Base-by-base conservation (phyloP, 2,797 vertebrate genomes). In the Periparus ater region DNA sequence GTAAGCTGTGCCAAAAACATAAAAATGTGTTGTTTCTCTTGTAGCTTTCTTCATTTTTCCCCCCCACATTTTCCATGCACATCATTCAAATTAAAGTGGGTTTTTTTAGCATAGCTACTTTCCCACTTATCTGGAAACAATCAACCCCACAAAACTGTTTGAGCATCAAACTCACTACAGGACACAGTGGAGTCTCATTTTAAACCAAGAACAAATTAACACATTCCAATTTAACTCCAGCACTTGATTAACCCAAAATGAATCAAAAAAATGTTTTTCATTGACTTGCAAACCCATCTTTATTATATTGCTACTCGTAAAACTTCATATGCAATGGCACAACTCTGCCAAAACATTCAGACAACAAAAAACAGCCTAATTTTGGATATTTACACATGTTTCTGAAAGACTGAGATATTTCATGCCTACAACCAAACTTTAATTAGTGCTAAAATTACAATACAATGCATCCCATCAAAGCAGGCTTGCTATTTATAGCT, bases 401-500 rank as follows among this genome's bases (percentile, higher is more conserved):
- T 62, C 82, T 93, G 68, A 95, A 96, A 93, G 63, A 80, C 68
- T 60, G 74, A 91, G 71, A 61, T 78, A 85, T 81, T 95, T 89
- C 42, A 71, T 89, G 89, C 85, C 91, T 83, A 92, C 62, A 85
- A 94, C 83, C 48, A 82, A 90, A 87, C 50, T 93, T 95, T 91
- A 96, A 96, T 95, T 95, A 96, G 74, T 77, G 53, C 42, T 95
- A 88, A 85, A 92, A 95, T 89, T 89, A 68, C 42, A 89, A 70
- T 53, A 84, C 66, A 95, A 81, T 85, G 34, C 40, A 34, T 51
- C 65, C 45, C 60, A 87, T 85, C 83, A 91, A 96, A 93, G 53
- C 9, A 82, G 9, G 61, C 34, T 26, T 54, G 63, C 17, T 88
- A 90, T 88, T 95, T 88, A 85, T 77, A 83, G 36, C 54, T 75